A percentile compares a stretch with the other conserved stretches of the same genome.
phyloP scores from a whole-genome alignment of 2,113 vertebrate genomes.

The Eulemur rufifrons region DNA sequence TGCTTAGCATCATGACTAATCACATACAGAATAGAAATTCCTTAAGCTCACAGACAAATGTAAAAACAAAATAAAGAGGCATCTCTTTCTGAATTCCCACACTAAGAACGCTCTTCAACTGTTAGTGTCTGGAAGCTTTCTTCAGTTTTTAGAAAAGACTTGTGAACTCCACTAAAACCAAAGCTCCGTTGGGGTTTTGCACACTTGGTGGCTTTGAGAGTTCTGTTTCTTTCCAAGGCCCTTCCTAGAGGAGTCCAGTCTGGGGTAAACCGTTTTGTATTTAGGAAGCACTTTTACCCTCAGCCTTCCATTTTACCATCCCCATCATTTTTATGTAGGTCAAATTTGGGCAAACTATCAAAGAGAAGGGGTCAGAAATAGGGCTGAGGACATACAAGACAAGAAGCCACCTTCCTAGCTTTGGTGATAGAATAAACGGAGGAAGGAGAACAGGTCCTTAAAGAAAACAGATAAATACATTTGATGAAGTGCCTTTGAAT shows the following conservation, averaged over 20 bases:
- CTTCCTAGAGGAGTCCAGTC: background rate
- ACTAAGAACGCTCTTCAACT: background rate
- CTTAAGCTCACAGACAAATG: background rate
- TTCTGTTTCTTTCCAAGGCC: background rate
- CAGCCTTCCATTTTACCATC: background rate
- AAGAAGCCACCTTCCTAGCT: background rate
- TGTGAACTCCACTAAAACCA: background rate
- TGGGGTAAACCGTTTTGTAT: background rate
- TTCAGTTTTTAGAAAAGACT: constrained; percentile 4
- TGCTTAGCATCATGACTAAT: background rate
- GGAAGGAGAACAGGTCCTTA: background rate
- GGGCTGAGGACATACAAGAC: background rate
- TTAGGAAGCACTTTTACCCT: background rate
- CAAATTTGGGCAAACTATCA: background rate
- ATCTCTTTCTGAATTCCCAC: background rate
- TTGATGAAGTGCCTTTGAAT: background rate
- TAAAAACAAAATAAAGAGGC: background rate
- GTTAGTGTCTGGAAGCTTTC: background rate
- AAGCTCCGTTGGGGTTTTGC: background rate
- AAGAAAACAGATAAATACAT: background rate
- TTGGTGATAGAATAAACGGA: background rate
- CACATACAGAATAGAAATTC: background rate
- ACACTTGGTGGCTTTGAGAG: background rate
- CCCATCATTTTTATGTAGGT: background rate
- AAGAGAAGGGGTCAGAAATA: background rate